Base-by-base conservation (phyloP, 2,888 invertebrate genomes). In the Beris morrisii region DNA sequence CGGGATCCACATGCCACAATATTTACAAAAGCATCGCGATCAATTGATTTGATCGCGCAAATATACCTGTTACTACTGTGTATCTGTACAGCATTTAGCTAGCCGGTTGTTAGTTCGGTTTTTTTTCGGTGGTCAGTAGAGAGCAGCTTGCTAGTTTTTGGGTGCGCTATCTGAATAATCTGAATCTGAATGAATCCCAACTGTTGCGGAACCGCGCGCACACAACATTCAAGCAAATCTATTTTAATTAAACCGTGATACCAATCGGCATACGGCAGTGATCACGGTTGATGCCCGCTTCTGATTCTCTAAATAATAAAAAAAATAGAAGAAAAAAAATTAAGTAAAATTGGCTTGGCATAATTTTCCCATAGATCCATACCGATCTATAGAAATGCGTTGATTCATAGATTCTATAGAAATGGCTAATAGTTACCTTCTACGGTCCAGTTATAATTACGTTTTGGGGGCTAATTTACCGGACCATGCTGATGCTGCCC, bases 391-490 rank as follows among this genome's bases (percentile, higher is more conserved):
- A 12, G 30, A n/a, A 12, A 46, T 30, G 30, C 57, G 28, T 45
- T 11, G 44, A 44, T 12, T 57, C 45, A 53, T 31, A 22, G 30
- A 30, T 53, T 53, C 53, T 53, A 30, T 53, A 31, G 58, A 59
- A 48, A 48, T 30, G 13, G 46, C 58, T 59, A 59, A 59, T 48
- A 48, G 58, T 46, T 59, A 59, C 31, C 58, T 48, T 59, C 46
- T 48, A 46, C 48, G 48, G 58, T 48, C 46, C 58, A 59, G 58
- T 59, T 59, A 59, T 59, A 57, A 59, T 59, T 59, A 22, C 48
- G 31, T 30, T 56, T 38, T 38, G 52, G 56, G 15, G 44, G 43
- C 56, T 56, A 56, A 56, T 56, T 56, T 56, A 43, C 6, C 22
- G 43, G 43, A 43, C 38, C 11, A 43, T 43, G 15, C 38, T 5